Conservation (phyloP, 2,888 invertebrate species). For the Cheiracanthium punctorium region DNA sequence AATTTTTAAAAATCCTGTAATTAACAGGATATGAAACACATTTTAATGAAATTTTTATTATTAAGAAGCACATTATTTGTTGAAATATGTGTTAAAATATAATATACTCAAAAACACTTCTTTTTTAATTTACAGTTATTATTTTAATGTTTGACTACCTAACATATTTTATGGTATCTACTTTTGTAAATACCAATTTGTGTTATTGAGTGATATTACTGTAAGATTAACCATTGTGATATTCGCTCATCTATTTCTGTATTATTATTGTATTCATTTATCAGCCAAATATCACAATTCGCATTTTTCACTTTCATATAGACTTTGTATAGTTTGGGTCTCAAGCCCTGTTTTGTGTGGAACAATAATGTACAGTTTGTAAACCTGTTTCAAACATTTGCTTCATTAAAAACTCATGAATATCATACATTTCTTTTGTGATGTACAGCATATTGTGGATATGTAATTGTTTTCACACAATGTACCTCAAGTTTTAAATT, state of each 20-base stretch:
- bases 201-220: too few species aligned
- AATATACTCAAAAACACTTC: too few species aligned
- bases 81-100: too few species aligned
- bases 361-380: conserved; percentile 43
- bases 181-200: too few species aligned
- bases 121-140: too few species aligned
- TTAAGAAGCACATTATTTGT: too few species aligned
- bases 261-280: background rate
- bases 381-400: conserved; percentile 20
- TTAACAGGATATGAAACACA: too few species aligned
- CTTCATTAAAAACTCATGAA: background rate
- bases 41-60: too few species aligned
- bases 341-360: background rate
- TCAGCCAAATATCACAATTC: conserved; percentile 10
- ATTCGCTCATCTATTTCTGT: background rate
- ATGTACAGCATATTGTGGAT: conserved; percentile 13
- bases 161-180: too few species aligned
- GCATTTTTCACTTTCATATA: conserved; percentile 11
- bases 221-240: too few species aligned
- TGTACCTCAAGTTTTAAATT: background rate
- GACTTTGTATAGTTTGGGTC: conserved; percentile 10
- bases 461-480: background rate
- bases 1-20: too few species aligned
- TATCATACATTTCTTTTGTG: background rate
- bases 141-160: too few species aligned